Base-by-base conservation (phyloP, 2,888 invertebrate species). In the Choristoneura rosaceana region DNA sequence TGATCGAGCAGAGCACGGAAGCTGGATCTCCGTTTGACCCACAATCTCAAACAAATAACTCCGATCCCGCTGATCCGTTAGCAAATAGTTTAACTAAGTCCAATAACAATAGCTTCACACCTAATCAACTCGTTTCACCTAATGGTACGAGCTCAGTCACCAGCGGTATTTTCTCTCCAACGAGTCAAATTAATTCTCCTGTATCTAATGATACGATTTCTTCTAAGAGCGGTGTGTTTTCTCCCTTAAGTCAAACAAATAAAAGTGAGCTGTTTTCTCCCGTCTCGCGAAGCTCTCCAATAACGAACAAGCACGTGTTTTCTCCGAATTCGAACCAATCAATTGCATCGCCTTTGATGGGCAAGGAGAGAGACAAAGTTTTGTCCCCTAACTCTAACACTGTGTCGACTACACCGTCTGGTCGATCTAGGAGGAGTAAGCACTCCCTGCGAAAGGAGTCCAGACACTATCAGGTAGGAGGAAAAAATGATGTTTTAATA, bases 401-500 rank as follows among this genome's bases (percentile, higher is more conserved):
- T 66, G 85, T 91, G 75, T 94, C 94, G 79, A 93, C 94, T 58
- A 95, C 95, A 80, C 95, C 95, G 74, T 94, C 95, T 78, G 94
- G 94, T 86, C 90, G 95, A 87, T 94, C 95, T 71, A 92, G 95
- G 78, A 90, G 94, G 84, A 94, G 95, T 87, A 95, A 95, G 82
- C 95, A 95, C 83, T 94, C 95, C 77, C 91, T 93, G 76, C 94
- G 95, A 82, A 96, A 96, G 91, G 94, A 95, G 84, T 96, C 96
- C 79, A 96, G 94, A 84, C 96, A 96, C 89, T 96, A 96, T 87
- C 96, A 96, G 94, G 96, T 95, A 93, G 87, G 85, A 76, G 75
- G 75, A 79, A 77, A 79, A 52, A 68, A 45, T 34, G 70, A 74
- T 65, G 12, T 25, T 25, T 25, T 55, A 9, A n/a, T 52, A 17